Conservation (phyloP, 2,888 invertebrate species). For the Oegoconia quadripuncta region DNA sequence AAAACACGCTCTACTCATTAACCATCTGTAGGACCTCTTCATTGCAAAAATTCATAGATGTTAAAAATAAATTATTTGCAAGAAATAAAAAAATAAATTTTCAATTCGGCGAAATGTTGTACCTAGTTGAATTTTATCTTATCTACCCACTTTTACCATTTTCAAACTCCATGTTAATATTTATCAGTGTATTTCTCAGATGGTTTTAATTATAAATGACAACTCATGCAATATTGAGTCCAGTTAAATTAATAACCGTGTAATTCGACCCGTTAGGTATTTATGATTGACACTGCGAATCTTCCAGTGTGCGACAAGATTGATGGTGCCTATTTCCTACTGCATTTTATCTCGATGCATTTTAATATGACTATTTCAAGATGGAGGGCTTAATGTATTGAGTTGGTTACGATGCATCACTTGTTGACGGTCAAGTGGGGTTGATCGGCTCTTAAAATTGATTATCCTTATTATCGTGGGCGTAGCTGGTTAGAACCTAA, state of each 20-base stretch:
- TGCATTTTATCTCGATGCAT: constrained; percentile 4
- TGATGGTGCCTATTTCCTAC: constrained; percentile 12
- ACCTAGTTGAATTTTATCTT: neutral
- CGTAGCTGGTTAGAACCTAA: too few species aligned
- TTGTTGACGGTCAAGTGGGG: neutral
- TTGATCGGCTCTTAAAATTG: too few species aligned
- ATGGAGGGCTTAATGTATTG: neutral
- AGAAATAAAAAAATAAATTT: neutral
- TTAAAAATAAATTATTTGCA: neutral
- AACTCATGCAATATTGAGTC: constrained; percentile 9
- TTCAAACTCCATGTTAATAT: neutral
- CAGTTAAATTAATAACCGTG: constrained; percentile 8
- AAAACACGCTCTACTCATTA: too few species aligned
- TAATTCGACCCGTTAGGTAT: constrained; percentile 7
- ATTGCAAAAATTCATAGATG: too few species aligned
- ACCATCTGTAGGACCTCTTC: too few species aligned
- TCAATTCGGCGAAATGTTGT: neutral
- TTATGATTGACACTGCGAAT: constrained; percentile 10
- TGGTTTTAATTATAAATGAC: constrained; percentile 10
- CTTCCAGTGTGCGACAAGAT: constrained; percentile 2
- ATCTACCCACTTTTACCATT: constrained; percentile 2
- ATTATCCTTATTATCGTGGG: too few species aligned
- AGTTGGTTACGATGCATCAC: neutral
- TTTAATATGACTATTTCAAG: constrained; percentile 6
- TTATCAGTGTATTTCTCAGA: constrained; percentile 4